A percentile compares a stretch with the other conserved stretches of the same genome.
Conservation (phyloP, 1,140 invertebrate species). For the Hormaphis cornu region DNA sequence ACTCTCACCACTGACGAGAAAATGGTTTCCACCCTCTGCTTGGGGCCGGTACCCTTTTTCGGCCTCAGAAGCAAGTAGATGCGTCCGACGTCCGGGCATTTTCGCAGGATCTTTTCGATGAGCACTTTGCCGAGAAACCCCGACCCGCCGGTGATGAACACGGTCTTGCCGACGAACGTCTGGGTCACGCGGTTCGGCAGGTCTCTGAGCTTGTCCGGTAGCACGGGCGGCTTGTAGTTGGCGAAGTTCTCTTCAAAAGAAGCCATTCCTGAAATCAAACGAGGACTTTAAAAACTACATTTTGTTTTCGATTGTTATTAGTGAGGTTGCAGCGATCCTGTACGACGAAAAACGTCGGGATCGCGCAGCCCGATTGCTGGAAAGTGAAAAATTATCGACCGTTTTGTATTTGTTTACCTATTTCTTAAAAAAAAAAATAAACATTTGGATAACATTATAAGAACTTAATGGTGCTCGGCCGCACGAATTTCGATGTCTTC, state of each 20-base stretch:
- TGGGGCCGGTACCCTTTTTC: slow-evolving; percentile 66
- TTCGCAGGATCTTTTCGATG: slow-evolving; percentile 58
- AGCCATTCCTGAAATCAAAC: slow-evolving; percentile 2
- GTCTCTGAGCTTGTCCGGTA: slow-evolving; percentile 33
- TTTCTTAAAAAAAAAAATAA: no score
- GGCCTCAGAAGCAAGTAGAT: slow-evolving; percentile 69
- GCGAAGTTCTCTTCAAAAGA: slow-evolving; percentile 13
- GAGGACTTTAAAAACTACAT: no score
- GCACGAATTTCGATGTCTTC: no score
- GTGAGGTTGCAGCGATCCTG: no score
- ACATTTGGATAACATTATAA: no score
- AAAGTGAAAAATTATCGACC: no score
- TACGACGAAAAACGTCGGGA: no score
- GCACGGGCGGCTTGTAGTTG: slow-evolving; percentile 30
- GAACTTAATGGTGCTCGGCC: no score
- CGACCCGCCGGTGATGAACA: slow-evolving; percentile 53
- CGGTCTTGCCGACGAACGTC: slow-evolving; percentile 44
- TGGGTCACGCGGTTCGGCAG: slow-evolving; percentile 44
- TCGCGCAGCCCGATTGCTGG: no score
- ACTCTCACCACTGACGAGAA: slow-evolving; percentile 55
- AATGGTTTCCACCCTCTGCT: slow-evolving; percentile 56
- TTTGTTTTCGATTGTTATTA: no score
- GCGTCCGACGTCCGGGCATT: slow-evolving; percentile 38
- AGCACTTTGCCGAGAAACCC: slow-evolving; percentile 65
- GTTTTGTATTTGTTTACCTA: no score